phyloP scores from a whole-genome alignment of 2,797 vertebrate genomes.

The Anguilla anguilla region DNA sequence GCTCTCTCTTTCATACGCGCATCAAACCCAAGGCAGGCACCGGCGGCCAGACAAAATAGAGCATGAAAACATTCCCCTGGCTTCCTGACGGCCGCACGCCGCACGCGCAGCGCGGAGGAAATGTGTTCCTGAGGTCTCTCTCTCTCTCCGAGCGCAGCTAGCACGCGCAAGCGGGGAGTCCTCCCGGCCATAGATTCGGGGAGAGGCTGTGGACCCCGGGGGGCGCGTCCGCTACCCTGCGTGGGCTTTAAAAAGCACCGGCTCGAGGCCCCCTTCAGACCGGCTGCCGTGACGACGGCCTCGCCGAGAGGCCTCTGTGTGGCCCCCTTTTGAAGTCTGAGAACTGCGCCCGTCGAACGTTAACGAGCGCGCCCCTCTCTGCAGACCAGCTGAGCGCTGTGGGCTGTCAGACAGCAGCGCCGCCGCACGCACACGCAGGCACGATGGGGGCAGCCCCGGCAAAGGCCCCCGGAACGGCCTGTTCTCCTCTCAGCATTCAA shows the following conservation, averaged over 20 bases:
- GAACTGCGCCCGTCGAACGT: neutral
- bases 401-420: neutral
- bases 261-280: too few relatives aligned
- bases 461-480: neutral
- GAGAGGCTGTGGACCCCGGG: neutral
- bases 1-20: neutral
- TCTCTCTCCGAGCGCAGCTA: neutral
- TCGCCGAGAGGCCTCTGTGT: too few relatives aligned
- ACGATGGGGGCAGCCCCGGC: neutral
- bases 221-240: neutral
- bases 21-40: neutral
- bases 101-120: constrained; percentile 21
- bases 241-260: neutral
- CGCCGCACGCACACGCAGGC: neutral
- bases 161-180: neutral
- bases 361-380: neutral
- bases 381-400: neutral
- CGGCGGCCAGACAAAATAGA: constrained; percentile 50
- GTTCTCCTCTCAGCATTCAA: neutral
- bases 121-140: constrained; percentile 33
- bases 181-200: neutral
- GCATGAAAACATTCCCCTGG: constrained; percentile 49
- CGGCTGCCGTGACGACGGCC: too few relatives aligned
- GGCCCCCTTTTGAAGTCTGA: neutral
- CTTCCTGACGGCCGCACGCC: neutral